These are phyloP conservation scores for Hesperia comma DNA, from an alignment of 2,888 invertebrate genomes.

Conservation along the genomic window DNA sequence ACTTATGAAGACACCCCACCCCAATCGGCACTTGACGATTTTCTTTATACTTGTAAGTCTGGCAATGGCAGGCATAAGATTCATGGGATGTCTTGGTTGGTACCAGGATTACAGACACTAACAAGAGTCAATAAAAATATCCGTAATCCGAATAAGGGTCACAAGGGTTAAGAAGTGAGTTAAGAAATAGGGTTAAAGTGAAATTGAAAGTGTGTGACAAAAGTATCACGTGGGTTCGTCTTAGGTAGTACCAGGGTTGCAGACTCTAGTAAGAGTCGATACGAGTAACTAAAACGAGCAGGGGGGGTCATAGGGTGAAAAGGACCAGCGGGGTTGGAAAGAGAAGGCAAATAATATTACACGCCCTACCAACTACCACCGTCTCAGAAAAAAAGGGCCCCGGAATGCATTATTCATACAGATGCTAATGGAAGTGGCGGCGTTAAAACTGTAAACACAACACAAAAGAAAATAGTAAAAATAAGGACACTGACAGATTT, in stretches of 20 bases:
- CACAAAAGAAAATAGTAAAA: slow-evolving; percentile 7
- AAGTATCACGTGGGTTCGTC: slow-evolving; percentile 9
- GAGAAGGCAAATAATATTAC: slow-evolving; percentile 42
- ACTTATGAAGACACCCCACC: too few relatives aligned
- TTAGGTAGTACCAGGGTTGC: slow-evolving; percentile 18
- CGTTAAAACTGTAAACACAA: slow-evolving; percentile 32
- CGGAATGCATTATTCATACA: slow-evolving; percentile 64
- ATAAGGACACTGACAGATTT: background rate
- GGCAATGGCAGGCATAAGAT: background rate
- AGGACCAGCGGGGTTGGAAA: slow-evolving; percentile 43
- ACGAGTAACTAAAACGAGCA: background rate
- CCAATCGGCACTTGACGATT: too few relatives aligned
- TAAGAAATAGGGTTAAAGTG: too few relatives aligned
- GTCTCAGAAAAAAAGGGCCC: slow-evolving; percentile 37
- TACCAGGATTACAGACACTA: slow-evolving; percentile 48
- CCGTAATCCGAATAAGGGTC: background rate
- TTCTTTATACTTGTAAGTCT: too few relatives aligned
- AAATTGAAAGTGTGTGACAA: slow-evolving; percentile 7
- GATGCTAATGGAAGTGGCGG: slow-evolving; percentile 60
- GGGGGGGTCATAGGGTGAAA: slow-evolving; percentile 15
- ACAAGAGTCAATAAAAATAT: slow-evolving; percentile 46
- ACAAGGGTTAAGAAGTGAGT: too few relatives aligned
- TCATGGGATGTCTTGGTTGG: background rate
- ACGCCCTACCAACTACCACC: slow-evolving; percentile 37
- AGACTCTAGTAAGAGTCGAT: background rate